Evolutionary conservation across 1,140 invertebrate species (phyloP), one percentile per base, ranked within the genome.

Genomic region (Lucilia cuprina): DNA sequence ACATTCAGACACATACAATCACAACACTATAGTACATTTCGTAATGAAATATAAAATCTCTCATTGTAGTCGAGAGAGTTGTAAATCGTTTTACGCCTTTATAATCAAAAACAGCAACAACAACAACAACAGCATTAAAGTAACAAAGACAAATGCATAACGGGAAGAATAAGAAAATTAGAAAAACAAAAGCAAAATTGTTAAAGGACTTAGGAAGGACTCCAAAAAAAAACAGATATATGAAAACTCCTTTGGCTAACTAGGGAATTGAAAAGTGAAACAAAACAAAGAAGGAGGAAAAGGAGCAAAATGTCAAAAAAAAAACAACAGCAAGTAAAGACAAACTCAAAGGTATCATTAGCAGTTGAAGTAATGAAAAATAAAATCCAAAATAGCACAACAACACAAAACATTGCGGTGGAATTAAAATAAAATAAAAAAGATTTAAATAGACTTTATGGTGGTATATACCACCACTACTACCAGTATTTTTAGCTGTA

Each of bases 351-450:
- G 65, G n/a, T 70, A 25, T 70, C 65, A 70, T 70, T 70, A 70
- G 65, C 65, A 70, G 41, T 80, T 80, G 77, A 21, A 35, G 75
- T 47, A 78, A 80, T 80, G 19, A 17, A 14, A 75, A 14, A 25
- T 30, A 75, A 25, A 25, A 41, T 41, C 41, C 10, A 41, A 41
- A 41, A 41, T 10, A 41, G 41, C 41, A 41, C 41, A 41, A 75
- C 25, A 12, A 41, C 74, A 77, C 74, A 77, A 77, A 77, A 77
- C 34, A 77, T 80, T 80, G 77, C 50, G 77, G 77, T 80, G 41
- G 77, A 80, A 80, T 80, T 80, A 80, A 80, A 80, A 49, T 80
- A 30, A 49, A 80, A 80, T 80, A 80, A 80, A 77, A 77, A 41
- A 41, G 10, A 77, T 41, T 77, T 30, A 80, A 80, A 80, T 50